Evolutionary conservation across 2,113 vertebrate genomes (phyloP).

Genomic region (Paracanthobrama guichenoti): DNA sequence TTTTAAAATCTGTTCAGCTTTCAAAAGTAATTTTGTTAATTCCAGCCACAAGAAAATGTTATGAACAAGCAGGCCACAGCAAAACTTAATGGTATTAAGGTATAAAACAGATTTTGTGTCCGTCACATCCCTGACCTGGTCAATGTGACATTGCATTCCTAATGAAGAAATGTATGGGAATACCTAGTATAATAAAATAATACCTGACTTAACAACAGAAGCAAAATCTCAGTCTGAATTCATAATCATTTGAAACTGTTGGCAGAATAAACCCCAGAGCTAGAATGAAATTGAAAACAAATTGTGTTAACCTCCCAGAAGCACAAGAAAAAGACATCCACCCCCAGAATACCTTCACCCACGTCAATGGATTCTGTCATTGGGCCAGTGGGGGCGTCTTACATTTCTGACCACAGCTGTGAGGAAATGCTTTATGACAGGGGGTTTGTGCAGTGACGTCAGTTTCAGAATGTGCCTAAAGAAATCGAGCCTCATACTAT

Average conservation of each 20-base stretch:
- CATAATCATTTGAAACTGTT: not conserved
- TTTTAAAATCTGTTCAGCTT: not conserved
- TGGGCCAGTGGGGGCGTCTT: no score
- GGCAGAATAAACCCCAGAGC: conserved; percentile 1
- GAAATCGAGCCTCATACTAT: not conserved
- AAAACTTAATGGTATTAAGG: not conserved
- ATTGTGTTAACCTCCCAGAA: not conserved
- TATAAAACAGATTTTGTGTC: not conserved
- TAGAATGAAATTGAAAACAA: not conserved
- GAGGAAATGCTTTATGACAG: not conserved
- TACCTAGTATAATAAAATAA: not conserved
- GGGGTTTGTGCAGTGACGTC: not conserved
- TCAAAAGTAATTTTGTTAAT: not conserved
- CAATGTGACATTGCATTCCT: not conserved
- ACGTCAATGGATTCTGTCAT: no score
- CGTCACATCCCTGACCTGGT: not conserved
- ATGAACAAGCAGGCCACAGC: not conserved
- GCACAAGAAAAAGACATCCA: not conserved
- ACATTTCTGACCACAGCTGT: not conserved
- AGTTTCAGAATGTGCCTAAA: not conserved
- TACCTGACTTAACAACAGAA: not conserved
- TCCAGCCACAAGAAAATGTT: not conserved
- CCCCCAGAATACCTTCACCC: not conserved
- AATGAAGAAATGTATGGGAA: not conserved
- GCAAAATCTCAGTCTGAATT: not conserved